Evolutionary conservation across 2,888 invertebrate species (phyloP).

Genomic region (Beris chalybata): DNA sequence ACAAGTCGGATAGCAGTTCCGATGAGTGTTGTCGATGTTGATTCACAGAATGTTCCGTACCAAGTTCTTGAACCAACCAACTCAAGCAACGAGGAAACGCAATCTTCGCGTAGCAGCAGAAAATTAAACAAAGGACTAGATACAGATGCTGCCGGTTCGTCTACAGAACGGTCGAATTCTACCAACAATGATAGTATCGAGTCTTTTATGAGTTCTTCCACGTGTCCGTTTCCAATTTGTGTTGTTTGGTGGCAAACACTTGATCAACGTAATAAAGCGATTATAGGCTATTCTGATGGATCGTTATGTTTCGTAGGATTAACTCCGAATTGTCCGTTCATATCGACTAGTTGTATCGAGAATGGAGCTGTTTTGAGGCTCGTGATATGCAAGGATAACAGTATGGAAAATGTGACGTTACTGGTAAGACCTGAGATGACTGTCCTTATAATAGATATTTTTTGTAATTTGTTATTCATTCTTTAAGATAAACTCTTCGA

Average conservation of each 20-base stretch:
- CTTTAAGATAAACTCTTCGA: conserved; percentile 69
- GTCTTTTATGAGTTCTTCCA: conserved; percentile 54
- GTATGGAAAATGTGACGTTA: conserved; percentile 61
- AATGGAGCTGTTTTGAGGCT: conserved; percentile 53
- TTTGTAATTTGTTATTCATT: conserved; percentile 27
- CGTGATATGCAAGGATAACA: conserved; percentile 67
- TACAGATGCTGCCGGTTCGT: conserved; percentile 15
- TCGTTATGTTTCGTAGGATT: conserved; percentile 59
- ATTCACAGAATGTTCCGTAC: conserved; percentile 33
- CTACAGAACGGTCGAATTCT: conserved; percentile 38
- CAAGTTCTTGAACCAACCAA: conserved; percentile 46
- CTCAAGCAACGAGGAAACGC: conserved; percentile 46
- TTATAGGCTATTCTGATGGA: conserved; percentile 70
- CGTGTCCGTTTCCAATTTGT: conserved; percentile 61
- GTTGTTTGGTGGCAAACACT: conserved; percentile 78
- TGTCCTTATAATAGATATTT: background rate
- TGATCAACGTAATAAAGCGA: conserved; percentile 69
- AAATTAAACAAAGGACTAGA: conserved; percentile 12
- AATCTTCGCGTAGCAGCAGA: background rate
- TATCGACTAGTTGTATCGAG: conserved; percentile 55
- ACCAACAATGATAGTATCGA: conserved; percentile 50
- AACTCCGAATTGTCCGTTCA: conserved; percentile 56
- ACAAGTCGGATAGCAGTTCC: conserved; percentile 37
- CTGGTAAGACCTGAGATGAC: conserved; percentile 52
- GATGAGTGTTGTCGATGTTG: conserved; percentile 34